phyloP scores from a whole-genome alignment of 2,113 vertebrate species.

The Himantopus leucocephalus region DNA sequence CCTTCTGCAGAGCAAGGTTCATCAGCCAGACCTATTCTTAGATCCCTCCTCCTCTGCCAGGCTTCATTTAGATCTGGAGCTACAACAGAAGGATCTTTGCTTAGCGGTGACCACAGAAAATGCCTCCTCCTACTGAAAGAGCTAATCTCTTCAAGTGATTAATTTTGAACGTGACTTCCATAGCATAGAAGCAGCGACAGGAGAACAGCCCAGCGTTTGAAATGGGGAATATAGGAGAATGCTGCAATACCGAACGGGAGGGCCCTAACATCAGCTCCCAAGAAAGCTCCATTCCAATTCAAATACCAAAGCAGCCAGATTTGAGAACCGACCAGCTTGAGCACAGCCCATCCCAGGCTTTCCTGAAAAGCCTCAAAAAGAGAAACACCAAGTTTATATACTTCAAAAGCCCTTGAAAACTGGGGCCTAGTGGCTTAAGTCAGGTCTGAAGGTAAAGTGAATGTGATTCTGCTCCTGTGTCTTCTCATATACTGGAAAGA shows the following conservation, averaged over 20 bases:
- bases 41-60: neutral
- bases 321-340: neutral
- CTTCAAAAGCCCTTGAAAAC: neutral
- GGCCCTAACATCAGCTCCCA: neutral
- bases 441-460: neutral
- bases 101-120: neutral
- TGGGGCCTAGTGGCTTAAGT: neutral
- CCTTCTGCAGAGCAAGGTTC: neutral
- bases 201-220: too few relatives aligned
- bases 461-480: neutral
- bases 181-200: rapidly evolving
- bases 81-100: neutral
- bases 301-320: neutral
- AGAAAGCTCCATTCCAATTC: neutral
- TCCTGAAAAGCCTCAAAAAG: neutral
- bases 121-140: neutral
- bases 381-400: neutral
- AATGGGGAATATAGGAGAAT: rapidly evolving
- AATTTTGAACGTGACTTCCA: rapidly evolving
- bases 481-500: neutral
- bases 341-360: neutral
- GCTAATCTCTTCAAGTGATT: neutral
- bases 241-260: rapidly evolving
- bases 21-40: neutral
- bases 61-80: neutral